A percentile compares a stretch with the other conserved stretches of the same genome.
These are phyloP conservation scores for Andrena fulva DNA, from an alignment of 2,888 invertebrate species.

Conservation along the genomic window DNA sequence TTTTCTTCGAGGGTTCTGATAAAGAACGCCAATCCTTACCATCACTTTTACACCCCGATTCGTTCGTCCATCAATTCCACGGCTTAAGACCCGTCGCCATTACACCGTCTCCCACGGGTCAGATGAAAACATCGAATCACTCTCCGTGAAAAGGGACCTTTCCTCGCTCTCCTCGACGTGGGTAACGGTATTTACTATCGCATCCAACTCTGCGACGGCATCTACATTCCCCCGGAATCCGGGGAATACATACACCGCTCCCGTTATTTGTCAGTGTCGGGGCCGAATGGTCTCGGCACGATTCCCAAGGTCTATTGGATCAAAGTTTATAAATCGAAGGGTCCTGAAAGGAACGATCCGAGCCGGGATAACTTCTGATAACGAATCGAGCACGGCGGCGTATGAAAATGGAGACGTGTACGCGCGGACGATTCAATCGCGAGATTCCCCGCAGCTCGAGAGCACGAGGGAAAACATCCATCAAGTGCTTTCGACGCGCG, in stretches of 20 bases:
- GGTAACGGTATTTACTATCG: slow-evolving; percentile 28
- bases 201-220: slow-evolving; percentile 8
- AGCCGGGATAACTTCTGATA: neutral
- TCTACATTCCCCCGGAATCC: slow-evolving; percentile 7
- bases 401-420: slow-evolving; percentile 2
- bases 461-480: neutral
- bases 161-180: neutral
- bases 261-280: slow-evolving; percentile 40
- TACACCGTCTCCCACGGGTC: neutral
- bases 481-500: slow-evolving; percentile 11
- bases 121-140: slow-evolving; percentile 22
- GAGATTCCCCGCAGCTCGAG: neutral
- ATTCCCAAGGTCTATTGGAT: slow-evolving; percentile 10
- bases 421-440: neutral
- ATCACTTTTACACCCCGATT: neutral
- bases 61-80: slow-evolving; percentile 13
- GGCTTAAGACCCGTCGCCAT: neutral
- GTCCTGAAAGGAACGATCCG: neutral
- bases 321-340: slow-evolving; percentile 31
- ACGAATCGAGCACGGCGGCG: neutral
- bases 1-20: neutral
- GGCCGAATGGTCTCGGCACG: neutral
- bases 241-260: neutral
- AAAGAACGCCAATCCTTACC: neutral
- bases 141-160: neutral